Conservation (phyloP, 2,888 invertebrate species). For the Metalampra italica region DNA sequence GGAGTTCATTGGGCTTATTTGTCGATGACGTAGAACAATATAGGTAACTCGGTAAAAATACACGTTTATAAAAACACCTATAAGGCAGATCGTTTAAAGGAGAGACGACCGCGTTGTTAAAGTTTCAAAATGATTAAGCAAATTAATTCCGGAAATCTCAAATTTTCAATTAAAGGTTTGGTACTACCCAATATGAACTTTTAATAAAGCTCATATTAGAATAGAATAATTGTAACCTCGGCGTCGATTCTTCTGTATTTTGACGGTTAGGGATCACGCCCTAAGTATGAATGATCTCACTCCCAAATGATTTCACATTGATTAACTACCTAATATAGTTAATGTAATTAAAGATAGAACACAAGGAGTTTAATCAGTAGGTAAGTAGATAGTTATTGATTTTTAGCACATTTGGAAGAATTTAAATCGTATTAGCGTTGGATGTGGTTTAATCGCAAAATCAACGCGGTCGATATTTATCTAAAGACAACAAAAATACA, state of each 20-base stretch:
- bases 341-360: too few relatives aligned
- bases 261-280: too few relatives aligned
- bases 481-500: slow-evolving; percentile 33
- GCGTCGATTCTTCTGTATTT: too few relatives aligned
- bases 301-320: too few relatives aligned
- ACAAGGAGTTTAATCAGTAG: too few relatives aligned
- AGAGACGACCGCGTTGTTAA: slow-evolving; percentile 47
- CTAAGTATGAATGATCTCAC: background rate
- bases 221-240: too few relatives aligned
- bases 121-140: slow-evolving; percentile 13
- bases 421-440: background rate
- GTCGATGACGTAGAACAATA: slow-evolving; percentile 28
- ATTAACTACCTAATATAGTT: too few relatives aligned
- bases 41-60: slow-evolving; percentile 48
- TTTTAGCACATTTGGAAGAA: background rate
- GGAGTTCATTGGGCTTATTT: too few relatives aligned
- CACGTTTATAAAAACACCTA: slow-evolving; percentile 67
- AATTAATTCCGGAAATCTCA: background rate
- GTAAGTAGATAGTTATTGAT: background rate
- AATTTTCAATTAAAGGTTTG: too few relatives aligned
- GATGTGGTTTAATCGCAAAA: slow-evolving; percentile 15
- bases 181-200: too few relatives aligned
- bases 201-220: too few relatives aligned
- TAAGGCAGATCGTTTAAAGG: slow-evolving; percentile 72
- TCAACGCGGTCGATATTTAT: slow-evolving; percentile 49